A percentile compares a stretch with the other conserved stretches of the same genome.
Evolutionary conservation across 2,797 vertebrate species (phyloP).

Genomic region (Australoheros facetus): DNA sequence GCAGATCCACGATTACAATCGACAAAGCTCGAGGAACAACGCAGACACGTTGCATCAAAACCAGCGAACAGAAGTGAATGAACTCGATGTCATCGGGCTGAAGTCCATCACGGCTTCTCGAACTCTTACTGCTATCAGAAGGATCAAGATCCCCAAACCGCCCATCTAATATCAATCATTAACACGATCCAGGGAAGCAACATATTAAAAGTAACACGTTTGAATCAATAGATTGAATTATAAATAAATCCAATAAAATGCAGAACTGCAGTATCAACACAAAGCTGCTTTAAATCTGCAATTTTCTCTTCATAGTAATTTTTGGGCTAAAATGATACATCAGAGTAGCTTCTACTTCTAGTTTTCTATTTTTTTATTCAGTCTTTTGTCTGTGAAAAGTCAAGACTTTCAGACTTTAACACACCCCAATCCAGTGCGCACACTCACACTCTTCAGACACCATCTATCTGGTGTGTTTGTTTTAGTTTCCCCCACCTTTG

Average conservation of each 20-base stretch:
- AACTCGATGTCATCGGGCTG: neutral
- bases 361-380: neutral
- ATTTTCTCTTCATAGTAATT: neutral
- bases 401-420: neutral
- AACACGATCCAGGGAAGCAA: neutral
- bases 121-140: neutral
- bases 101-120: neutral
- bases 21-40: neutral
- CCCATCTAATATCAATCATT: neutral
- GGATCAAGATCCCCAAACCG: neutral
- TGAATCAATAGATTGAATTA: neutral
- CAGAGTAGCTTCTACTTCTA: neutral
- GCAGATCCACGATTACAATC: neutral
- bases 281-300: neutral
- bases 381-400: neutral
- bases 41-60: neutral
- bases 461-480: neutral
- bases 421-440: neutral
- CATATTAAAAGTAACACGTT: too few relatives aligned
- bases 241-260: neutral
- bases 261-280: neutral
- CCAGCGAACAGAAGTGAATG: neutral
- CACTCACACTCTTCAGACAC: neutral
- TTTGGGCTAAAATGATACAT: neutral
- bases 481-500: neutral